Evolutionary conservation across 2,888 invertebrate genomes (phyloP).

Genomic region (Diplolepis rosae): DNA sequence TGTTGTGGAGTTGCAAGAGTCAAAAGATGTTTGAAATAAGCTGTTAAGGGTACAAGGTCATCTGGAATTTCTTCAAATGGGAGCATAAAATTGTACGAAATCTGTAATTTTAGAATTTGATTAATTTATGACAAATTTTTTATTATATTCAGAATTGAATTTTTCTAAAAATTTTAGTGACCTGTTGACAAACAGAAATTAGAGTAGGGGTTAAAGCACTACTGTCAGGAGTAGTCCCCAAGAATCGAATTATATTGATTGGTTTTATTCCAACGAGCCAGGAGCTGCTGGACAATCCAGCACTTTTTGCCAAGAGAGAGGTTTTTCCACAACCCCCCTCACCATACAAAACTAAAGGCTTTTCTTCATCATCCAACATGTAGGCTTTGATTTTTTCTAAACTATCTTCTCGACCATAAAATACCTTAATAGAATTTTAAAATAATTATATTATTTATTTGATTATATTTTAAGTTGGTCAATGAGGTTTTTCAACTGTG

Average conservation of each 20-base stretch:
- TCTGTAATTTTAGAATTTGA: slow-evolving; percentile 74
- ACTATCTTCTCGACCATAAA: slow-evolving; percentile 93
- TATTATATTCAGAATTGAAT: neutral
- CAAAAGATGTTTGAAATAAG: slow-evolving; percentile 95
- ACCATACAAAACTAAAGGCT: slow-evolving; percentile 93
- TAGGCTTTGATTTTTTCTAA: slow-evolving; percentile 86
- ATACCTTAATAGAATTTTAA: slow-evolving; percentile 76
- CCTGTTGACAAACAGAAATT: slow-evolving; percentile 96
- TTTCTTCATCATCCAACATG: slow-evolving; percentile 88
- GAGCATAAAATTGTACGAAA: slow-evolving; percentile 92
- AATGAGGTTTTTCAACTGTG: too few relatives aligned
- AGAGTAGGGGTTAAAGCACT: slow-evolving; percentile 95
- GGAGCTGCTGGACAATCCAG: slow-evolving; percentile 83
- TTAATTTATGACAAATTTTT: neutral
- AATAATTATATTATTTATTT: too few relatives aligned
- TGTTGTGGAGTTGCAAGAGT: slow-evolving; percentile 87
- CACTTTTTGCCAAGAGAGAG: slow-evolving; percentile 93
- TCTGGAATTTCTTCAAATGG: slow-evolving; percentile 96
- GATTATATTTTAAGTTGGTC: too few relatives aligned
- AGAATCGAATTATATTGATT: slow-evolving; percentile 91
- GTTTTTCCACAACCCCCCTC: slow-evolving; percentile 99
- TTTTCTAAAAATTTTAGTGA: slow-evolving; percentile 62
- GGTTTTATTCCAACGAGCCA: slow-evolving; percentile 87
- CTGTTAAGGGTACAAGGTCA: slow-evolving; percentile 95
- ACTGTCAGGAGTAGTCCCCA: slow-evolving; percentile 98